These are phyloP conservation scores for Charaxes varanes DNA, from an alignment of 1,140 invertebrate genomes.

Conservation along the genomic window DNA sequence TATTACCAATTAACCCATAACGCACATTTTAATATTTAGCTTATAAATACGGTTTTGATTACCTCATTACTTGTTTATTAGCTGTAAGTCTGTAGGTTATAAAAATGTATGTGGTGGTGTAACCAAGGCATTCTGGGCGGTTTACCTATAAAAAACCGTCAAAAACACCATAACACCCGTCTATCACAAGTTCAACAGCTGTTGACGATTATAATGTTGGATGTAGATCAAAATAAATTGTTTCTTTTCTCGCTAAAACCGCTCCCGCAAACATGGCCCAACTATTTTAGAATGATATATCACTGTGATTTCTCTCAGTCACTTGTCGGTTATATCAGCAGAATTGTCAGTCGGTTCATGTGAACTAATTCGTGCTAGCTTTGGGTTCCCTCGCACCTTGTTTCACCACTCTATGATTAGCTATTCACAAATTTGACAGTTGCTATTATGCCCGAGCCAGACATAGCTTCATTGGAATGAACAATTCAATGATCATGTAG, in stretches of 20 bases:
- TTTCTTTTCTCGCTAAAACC: constrained; percentile 54
- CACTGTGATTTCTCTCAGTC: constrained; percentile 30
- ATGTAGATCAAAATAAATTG: constrained; percentile 49
- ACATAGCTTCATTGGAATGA: too few species aligned
- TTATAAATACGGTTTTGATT: too few species aligned
- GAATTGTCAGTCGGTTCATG: constrained; percentile 24
- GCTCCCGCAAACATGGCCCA: constrained; percentile 50
- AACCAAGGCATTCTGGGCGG: too few species aligned
- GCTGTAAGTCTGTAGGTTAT: too few species aligned
- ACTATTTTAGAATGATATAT: constrained; percentile 64
- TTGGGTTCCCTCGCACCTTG: background rate
- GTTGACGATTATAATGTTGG: constrained; percentile 36
- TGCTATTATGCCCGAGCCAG: too few species aligned
- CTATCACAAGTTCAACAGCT: constrained; percentile 28
- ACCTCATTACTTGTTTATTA: too few species aligned
- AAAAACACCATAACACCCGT: background rate
- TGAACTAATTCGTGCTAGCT: background rate
- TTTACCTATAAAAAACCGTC: constrained; percentile 1
- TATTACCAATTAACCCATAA: too few species aligned
- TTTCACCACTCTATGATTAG: too few species aligned
- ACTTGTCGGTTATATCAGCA: constrained; percentile 21
- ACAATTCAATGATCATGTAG: too few species aligned
- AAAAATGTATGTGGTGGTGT: too few species aligned
- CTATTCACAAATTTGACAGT: too few species aligned
- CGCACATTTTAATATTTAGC: too few species aligned